Base-by-base conservation (phyloP, 2,113 vertebrate species). In the Cynopterus brachyotis region DNA sequence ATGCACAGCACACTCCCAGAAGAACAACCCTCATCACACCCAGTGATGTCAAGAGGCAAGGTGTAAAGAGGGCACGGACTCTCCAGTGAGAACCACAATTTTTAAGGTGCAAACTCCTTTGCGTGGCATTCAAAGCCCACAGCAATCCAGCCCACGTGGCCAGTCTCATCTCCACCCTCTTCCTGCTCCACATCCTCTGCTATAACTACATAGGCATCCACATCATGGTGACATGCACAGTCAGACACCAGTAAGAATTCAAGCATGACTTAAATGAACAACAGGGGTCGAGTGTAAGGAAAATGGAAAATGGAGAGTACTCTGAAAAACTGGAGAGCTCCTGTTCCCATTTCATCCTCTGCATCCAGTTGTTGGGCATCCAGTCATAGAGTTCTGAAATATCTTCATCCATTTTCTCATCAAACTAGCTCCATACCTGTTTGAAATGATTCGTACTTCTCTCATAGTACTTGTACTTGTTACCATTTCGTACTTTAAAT, bases 181-280 rank as follows among this genome's bases (percentile, higher is more conserved):
- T 37, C 69, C 19, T 37, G 42, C 20, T 6, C 32, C 4, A 0
- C 64, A 17, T 62, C 78, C 70, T 92, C 42, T 16, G 30, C 32
- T 4, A 0, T 35, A 17, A 17, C n/a, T 8, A 35, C 53, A 12
- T 6, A 20, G 19, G 15, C n/a, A 17, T 11, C 55, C 17, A 1
- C 2, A 20, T 12, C 0, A 0, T 42, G 37, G 42, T 64, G 19
- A 32, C 10, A 24, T 0, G 40, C 60, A 70, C 13, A 19, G 19
- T 10, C 60, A 35, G 11, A 3, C 6, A 5, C 10, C 15, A 2
- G 1, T 3, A 17, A 66, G 37, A 82, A 59, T 32, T 80, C 67
- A 40, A 19, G 47, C 55, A 0, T 28, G 55, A 26, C 75, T 70
- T n/a, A 37, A 32, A 22, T 28, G 37, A 84, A 88, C 2, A 6